Base-by-base conservation (phyloP, 2,113 vertebrate species). In the Hucho hucho region DNA sequence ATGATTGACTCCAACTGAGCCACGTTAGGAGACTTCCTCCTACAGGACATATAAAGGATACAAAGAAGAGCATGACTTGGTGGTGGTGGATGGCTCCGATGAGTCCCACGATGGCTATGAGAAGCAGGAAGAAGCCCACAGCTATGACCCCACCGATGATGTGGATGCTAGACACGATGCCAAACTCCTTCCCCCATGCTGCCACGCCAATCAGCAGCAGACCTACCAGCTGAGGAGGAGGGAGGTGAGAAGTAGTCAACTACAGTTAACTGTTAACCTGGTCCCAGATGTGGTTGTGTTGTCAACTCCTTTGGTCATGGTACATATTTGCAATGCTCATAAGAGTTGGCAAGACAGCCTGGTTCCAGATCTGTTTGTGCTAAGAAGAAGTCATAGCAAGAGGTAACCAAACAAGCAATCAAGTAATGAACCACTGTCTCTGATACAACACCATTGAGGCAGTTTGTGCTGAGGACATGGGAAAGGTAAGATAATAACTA, bases 41-140 rank as follows among this genome's bases (percentile, higher is more conserved):
- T 75, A 69, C 68, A 56, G 22, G 9, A 24, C 3, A 24, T 47
- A 68, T 58, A 69, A 92, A 96, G 94, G 96, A 98, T 98, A 98
- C 96, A 76, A 97, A 96, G 92, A 97, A 98, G 0, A 97, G 95
- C 94, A 97, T 93, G 78, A 98, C 96, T 93, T 98, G 96, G 89
- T 98, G 96, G 84, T 98, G 96, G 81, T 94, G 93, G 29, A 96
- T 85, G 0, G 96, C 96, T 13, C 96, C 96, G 20, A 97, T 88
- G 72, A 98, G 93, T 1, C 96, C 96, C 1, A 95, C 95, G 13
- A 96, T 93, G 32, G 96, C 93, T 22, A 98, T 97, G 74, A 98
- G 89, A 75, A 97, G 93, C 74, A 98, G 93, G 89, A 98, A 97
- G 81, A 97, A 90, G 4, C 96, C 96, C 84, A 97, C 95, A 0